phyloP scores from a whole-genome alignment of 2,797 vertebrate genomes.

The Rhabdomys pumilio region DNA sequence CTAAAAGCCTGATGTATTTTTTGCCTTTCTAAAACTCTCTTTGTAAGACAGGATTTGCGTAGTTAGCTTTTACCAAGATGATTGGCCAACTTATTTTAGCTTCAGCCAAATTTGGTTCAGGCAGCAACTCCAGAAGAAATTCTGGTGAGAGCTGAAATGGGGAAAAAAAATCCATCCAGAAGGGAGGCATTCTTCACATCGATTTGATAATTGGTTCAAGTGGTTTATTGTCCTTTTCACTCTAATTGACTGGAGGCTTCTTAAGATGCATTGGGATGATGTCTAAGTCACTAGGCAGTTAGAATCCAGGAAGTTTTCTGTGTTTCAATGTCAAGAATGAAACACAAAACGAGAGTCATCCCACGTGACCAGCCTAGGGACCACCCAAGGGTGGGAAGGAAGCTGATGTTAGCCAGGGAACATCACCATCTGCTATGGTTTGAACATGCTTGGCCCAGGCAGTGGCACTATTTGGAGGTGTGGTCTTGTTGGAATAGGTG shows the following conservation, averaged over 20 bases:
- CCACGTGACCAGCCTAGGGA: neutral
- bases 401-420: neutral
- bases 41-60: neutral
- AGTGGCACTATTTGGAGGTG: neutral
- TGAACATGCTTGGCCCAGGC: neutral
- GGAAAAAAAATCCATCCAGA: neutral
- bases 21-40: neutral
- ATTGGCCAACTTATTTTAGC: neutral
- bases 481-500: neutral
- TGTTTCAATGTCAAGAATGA: neutral
- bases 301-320: neutral
- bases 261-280: neutral
- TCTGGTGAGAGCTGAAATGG: neutral
- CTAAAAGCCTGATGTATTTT: conserved; percentile 16
- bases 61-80: neutral
- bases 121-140: neutral
- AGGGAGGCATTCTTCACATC: neutral
- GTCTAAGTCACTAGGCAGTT: neutral
- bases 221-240: neutral
- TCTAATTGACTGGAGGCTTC: neutral
- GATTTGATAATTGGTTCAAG: neutral
- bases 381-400: neutral
- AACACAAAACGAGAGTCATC: neutral
- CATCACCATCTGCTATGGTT: neutral
- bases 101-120: neutral